phyloP scores from a whole-genome alignment of 2,888 invertebrate species.

The Hymenopus coronatus region DNA sequence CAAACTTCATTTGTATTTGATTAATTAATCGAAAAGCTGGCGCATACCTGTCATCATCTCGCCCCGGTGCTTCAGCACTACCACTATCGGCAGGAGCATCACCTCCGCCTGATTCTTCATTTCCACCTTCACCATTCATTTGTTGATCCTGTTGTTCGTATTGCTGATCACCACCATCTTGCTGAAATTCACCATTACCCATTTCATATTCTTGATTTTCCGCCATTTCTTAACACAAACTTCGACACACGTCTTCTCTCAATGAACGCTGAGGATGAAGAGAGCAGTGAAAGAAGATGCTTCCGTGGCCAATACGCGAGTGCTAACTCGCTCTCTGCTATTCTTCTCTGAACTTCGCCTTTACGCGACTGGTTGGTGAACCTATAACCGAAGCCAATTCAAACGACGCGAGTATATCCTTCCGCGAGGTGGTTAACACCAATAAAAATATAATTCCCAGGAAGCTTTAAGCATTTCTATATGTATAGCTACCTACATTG shows the following conservation, averaged over 20 bases:
- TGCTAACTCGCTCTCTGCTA: not conserved
- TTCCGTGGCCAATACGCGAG: not conserved
- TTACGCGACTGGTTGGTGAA: not conserved
- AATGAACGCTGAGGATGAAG: constrained; percentile 25
- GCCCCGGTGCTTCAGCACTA: constrained; percentile 71
- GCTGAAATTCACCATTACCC: constrained; percentile 77
- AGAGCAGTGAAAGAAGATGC: constrained; percentile 9
- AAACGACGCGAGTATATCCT: not conserved
- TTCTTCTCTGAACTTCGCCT: not conserved
- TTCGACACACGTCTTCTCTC: constrained; percentile 22
- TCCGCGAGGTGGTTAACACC: not conserved
- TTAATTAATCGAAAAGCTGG: not conserved
- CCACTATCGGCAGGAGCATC: constrained; percentile 65
- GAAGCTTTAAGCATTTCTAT: not conserved
- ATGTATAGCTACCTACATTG: not conserved
- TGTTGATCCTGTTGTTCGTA: constrained; percentile 55
- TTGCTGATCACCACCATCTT: constrained; percentile 52
- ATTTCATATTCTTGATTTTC: constrained; percentile 63
- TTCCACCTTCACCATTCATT: constrained; percentile 42
- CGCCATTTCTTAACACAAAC: constrained; percentile 50
- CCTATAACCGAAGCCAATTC: not conserved
- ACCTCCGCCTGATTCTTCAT: constrained; percentile 53
- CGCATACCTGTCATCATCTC: constrained; percentile 63
- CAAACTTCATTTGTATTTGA: not conserved
- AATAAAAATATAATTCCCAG: not conserved